Base-by-base conservation (phyloP, 2,888 invertebrate species). In the Drosophila nr. perissopoda region DNA sequence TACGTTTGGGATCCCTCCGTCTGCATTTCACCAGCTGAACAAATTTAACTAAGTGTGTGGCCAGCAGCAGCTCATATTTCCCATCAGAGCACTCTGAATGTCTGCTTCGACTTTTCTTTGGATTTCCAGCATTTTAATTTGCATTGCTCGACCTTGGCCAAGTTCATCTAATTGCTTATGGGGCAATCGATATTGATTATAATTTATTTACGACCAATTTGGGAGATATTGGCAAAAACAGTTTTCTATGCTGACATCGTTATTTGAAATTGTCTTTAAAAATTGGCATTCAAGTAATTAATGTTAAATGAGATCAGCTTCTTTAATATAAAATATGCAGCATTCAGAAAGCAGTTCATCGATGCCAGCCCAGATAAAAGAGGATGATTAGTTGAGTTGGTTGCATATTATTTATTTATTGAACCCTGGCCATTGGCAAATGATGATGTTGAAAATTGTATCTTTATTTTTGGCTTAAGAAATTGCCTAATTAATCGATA, bases 1-100 rank as follows among this genome's bases (percentile, higher is more conserved):
- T 4, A 25, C 8, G 21, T 25, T 45, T 25, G 25, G 6, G 8
- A 21, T 52, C 59, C 25, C 52, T 54, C 25, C 45, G 33, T 63
- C 77, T 75, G 45, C 49, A 16, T 8, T 54, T 68, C 54, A 58
- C 18, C 58, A 61, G 45, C 48, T 48, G 21, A 57, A 69, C 2
- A 58, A 73, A 69, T 71, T 73, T 69, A 65, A 74, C 82, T 74
- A 76, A 61, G 62, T 40, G 34, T 18, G 6, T 25, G 25, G 2
- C 45, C 16, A 25, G 7, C 16, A 16, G 4, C 21, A 45, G 21
- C 4, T 25, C 45, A 25, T 8, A 16, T 7, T 38, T 54, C 2
- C 34, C 16, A 27, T 18, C 4, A 49, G 45, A 65, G 59, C 58
- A 57, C 31, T 68, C 29, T 33, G 18, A 53, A 56, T 56, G 42